Conservation (phyloP, 1,140 invertebrate genomes). For the Drosophila sproati region DNA sequence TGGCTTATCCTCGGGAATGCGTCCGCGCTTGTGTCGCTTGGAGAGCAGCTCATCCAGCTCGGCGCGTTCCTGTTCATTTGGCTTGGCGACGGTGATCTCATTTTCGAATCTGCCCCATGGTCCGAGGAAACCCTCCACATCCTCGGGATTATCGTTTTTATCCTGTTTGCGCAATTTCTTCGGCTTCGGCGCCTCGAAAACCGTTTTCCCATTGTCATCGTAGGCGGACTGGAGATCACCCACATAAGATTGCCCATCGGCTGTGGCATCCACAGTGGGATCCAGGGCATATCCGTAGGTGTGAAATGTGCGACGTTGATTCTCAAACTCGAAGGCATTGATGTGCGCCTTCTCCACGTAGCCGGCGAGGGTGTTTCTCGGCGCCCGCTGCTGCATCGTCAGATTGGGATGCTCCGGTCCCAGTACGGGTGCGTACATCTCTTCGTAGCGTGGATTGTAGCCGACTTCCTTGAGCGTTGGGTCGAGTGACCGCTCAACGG, state of each 20-base stretch:
- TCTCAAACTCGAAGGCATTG: slow-evolving; percentile 99
- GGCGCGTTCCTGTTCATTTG: slow-evolving; percentile 95
- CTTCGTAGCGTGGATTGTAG: slow-evolving; percentile 98
- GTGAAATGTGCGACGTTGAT: slow-evolving; percentile 97
- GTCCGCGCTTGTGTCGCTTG: slow-evolving; percentile 94
- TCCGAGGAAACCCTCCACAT: slow-evolving; percentile 97
- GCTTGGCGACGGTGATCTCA: slow-evolving; percentile 94
- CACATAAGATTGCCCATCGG: slow-evolving; percentile 88
- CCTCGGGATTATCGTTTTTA: slow-evolving; percentile 95
- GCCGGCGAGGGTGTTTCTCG: slow-evolving; percentile 96
- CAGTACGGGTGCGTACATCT: slow-evolving; percentile 95
- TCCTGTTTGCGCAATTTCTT: slow-evolving; percentile 95
- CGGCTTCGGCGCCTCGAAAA: slow-evolving; percentile 93
- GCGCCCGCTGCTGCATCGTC: slow-evolving; percentile 93
- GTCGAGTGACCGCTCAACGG: slow-evolving; percentile 88
- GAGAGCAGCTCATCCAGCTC: slow-evolving; percentile 97
- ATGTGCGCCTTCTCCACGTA: slow-evolving; percentile 98
- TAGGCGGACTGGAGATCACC: slow-evolving; percentile 88
- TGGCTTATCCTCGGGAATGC: slow-evolving; percentile 93
- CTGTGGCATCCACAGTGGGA: slow-evolving; percentile 91
- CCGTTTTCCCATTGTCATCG: slow-evolving; percentile 91
- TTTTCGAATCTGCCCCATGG: slow-evolving; percentile 98
- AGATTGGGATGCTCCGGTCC: slow-evolving; percentile 97
- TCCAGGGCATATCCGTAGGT: slow-evolving; percentile 98
- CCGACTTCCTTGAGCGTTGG: slow-evolving; percentile 91